Evolutionary conservation across 2,888 invertebrate species (phyloP).

Genomic region (Sisyra terminalis): DNA sequence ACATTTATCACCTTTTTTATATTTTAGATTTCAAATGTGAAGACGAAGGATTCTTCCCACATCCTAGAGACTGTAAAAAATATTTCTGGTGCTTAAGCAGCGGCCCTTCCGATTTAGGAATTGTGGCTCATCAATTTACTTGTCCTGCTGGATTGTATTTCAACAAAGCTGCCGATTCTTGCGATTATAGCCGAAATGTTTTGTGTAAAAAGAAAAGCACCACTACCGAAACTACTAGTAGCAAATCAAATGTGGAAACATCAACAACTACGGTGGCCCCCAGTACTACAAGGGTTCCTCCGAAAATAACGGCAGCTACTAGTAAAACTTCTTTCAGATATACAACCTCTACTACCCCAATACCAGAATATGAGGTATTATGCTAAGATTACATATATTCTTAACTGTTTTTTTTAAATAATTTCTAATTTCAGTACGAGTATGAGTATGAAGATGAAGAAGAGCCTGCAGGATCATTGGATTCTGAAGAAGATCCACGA

Average conservation of each 20-base stretch:
- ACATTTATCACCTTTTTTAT: too few species aligned
- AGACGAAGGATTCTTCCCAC: slow-evolving; percentile 84
- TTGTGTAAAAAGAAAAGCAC: slow-evolving; percentile 47
- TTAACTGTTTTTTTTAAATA: neutral
- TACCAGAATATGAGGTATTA: slow-evolving; percentile 13
- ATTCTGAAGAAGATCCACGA: slow-evolving; percentile 50
- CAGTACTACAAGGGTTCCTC: slow-evolving; percentile 25
- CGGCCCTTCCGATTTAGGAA: slow-evolving; percentile 74
- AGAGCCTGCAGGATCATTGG: slow-evolving; percentile 22
- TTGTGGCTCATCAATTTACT: slow-evolving; percentile 83
- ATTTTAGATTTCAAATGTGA: slow-evolving; percentile 69
- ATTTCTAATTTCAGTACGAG: slow-evolving; percentile 23
- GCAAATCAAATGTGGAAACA: slow-evolving; percentile 29
- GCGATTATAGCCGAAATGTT: slow-evolving; percentile 82
- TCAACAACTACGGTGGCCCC: slow-evolving; percentile 26
- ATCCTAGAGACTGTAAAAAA: slow-evolving; percentile 85
- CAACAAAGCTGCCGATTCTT: slow-evolving; percentile 82
- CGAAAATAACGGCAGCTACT: slow-evolving; percentile 26
- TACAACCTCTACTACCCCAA: slow-evolving; percentile 20
- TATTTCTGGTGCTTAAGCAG: slow-evolving; percentile 90
- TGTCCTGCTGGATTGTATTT: slow-evolving; percentile 84
- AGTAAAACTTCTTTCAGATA: slow-evolving; percentile 22
- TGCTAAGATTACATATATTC: neutral
- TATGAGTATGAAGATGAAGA: slow-evolving; percentile 34
- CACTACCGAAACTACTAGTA: slow-evolving; percentile 27